These are phyloP conservation scores for Darevskia nairensis DNA, from an alignment of 2,797 vertebrate species.

Conservation along the genomic window DNA sequence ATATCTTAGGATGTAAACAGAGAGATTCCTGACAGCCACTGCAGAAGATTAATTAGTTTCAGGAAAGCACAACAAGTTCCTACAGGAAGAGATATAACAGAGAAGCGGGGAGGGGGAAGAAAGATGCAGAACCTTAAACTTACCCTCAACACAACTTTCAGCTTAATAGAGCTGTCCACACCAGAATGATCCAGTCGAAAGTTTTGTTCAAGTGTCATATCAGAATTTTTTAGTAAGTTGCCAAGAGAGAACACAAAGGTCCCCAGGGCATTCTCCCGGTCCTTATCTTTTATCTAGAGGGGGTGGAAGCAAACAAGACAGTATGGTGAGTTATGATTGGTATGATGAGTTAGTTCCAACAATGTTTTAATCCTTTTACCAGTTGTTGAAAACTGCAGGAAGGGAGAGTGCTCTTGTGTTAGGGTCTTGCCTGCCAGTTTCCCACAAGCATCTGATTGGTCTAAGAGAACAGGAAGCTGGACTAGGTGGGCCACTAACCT, in stretches of 20 bases:
- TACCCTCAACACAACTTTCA: constrained; percentile 91
- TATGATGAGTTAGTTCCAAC: not conserved
- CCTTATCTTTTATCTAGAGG: constrained; percentile 87
- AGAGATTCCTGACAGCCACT: not conserved
- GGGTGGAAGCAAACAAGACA: not conserved
- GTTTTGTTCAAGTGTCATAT: constrained; percentile 87
- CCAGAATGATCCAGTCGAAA: constrained; percentile 90
- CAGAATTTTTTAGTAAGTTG: constrained; percentile 80
- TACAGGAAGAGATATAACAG: rapidly evolving
- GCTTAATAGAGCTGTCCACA: constrained; percentile 89
- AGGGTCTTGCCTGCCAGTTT: no score
- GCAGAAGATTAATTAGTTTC: not conserved
- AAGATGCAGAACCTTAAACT: constrained; percentile 23
- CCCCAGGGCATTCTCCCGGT: constrained; percentile 87
- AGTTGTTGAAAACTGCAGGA: no score
- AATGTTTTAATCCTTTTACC: not conserved
- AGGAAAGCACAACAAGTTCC: not conserved
- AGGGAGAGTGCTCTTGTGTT: no score
- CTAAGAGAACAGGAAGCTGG: no score
- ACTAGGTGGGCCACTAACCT: no score
- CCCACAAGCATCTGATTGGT: no score
- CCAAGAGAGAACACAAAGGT: constrained; percentile 81
- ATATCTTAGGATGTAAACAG: not conserved
- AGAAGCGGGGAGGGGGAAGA: not conserved
- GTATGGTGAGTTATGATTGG: not conserved